Base-by-base conservation (phyloP, 2,113 vertebrate genomes). In the Pipa parva region DNA sequence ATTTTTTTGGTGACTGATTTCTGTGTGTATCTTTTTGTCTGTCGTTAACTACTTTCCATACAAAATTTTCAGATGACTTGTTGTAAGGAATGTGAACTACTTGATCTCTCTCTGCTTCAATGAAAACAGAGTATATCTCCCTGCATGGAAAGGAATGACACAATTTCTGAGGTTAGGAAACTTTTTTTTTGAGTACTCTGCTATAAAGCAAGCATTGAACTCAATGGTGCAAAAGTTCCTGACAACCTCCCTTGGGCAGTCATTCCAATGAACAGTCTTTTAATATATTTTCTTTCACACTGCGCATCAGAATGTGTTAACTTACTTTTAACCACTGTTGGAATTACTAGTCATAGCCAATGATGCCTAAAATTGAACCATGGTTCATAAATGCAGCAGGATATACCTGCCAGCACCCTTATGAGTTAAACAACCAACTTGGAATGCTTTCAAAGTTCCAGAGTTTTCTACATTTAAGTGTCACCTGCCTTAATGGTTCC, bases 321-420 rank as follows among this genome's bases (percentile, higher is more conserved):
- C 72, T 72, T 67, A n/a, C 77, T 82, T 80, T 77, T 78, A 69
- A 22, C 63, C 75, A 46, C 56, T 75, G 80, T 82, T 74, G 69
- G 78, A 83, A 83, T 82, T 85, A 75, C 77, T 76, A 74, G 77
- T 78, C 72, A 77, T 59, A 39, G 77, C 71, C 79, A 84, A 73
- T 1, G 74, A 85, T 80, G 87, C 86, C 87, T 88, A 80, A 85
- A 83, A 87, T 88, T 83, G 84, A 82, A 85, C 87, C 75, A 55
- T 81, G 82, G 78, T 77, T 88, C 78, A 74, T 61, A 72, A 80
- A 72, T 85, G 74, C 79, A 80, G 77, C 74, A 76, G 79, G 63
- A 63, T 76, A 33, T 79, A 80, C 77, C 79, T 78, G 79, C 72
- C 74, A 85, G 80, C 81, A 78, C 80, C 79, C 79, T 80, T 78